Percentiles rank a stretch among this genome's conserved stretches.
These are phyloP conservation scores for Trogon surrucura DNA, from an alignment of 2,113 vertebrate species.

Conservation along the genomic window DNA sequence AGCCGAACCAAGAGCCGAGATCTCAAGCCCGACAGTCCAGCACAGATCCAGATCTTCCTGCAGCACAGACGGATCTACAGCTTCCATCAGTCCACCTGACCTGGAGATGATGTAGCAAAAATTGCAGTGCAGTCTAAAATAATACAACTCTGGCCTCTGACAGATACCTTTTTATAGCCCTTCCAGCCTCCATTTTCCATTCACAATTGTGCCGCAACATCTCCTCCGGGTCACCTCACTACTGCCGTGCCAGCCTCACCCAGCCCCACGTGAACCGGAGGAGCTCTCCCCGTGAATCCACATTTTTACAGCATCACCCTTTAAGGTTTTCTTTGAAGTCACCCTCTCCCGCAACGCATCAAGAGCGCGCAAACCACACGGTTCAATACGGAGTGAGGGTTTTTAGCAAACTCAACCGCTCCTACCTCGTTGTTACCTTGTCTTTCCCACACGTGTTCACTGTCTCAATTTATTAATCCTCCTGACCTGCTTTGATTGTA, in stretches of 20 bases:
- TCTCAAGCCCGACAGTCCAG: not conserved
- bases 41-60: not conserved
- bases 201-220: not conserved
- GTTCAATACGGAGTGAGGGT: not conserved
- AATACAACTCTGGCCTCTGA: not conserved
- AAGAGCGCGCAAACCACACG: not conserved
- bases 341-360: not conserved
- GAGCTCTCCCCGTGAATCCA: not conserved
- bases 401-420: not conserved
- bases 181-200: not conserved
- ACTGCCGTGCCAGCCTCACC: not conserved
- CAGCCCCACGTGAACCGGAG: rapidly evolving
- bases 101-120: conserved; percentile 13
- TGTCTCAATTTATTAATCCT: not conserved
- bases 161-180: not conserved
- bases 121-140: not conserved
- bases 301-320: not conserved
- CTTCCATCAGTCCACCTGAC: not conserved
- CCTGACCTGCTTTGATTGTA: not conserved
- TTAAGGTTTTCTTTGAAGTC: not conserved
- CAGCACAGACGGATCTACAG: not conserved
- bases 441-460: not conserved
- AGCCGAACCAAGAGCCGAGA: not conserved
- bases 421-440: not conserved
- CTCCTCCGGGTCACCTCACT: not conserved